Evolutionary conservation across 1,140 invertebrate genomes (phyloP).

Genomic region (Drosophila pseudoobscura): DNA sequence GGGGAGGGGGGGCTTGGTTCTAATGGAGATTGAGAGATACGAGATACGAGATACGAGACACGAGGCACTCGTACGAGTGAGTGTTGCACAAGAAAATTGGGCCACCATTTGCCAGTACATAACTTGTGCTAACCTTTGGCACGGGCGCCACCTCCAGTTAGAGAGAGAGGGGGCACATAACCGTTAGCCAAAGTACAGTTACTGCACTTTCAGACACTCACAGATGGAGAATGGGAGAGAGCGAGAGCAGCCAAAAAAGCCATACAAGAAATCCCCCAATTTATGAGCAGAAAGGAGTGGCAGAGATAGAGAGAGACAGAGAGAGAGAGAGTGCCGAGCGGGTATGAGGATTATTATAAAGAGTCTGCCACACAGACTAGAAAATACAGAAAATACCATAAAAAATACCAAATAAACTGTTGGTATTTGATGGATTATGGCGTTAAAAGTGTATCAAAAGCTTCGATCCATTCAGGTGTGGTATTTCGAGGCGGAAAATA

Average conservation of each 20-base stretch:
- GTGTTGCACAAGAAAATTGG: conserved; percentile 28
- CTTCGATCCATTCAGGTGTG: not conserved
- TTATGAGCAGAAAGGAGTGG: not conserved
- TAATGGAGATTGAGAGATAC: conserved; percentile 57
- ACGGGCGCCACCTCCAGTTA: conserved; percentile 24
- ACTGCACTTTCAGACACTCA: conserved; percentile 45
- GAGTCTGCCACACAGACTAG: too few species aligned
- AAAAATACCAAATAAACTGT: too few species aligned
- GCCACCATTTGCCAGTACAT: conserved; percentile 53
- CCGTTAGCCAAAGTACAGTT: conserved; percentile 45
- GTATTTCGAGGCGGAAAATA: not conserved
- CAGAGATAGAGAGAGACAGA: too few species aligned
- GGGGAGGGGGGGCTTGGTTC: conserved; percentile 1
- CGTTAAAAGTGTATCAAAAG: too few species aligned
- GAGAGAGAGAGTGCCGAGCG: not conserved
- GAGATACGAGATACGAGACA: conserved; percentile 6
- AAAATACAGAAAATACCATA: too few species aligned
- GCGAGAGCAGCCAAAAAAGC: conserved; percentile 9
- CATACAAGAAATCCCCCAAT: not conserved
- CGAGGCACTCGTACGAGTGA: conserved; percentile 21
- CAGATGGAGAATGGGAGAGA: conserved; percentile 3
- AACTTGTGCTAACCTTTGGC: conserved; percentile 61
- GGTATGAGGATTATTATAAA: too few species aligned
- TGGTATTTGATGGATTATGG: too few species aligned
- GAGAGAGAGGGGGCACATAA: conserved; percentile 39